phyloP scores from a whole-genome alignment of 1,140 invertebrate species.

The Wasmannia auropunctata region DNA sequence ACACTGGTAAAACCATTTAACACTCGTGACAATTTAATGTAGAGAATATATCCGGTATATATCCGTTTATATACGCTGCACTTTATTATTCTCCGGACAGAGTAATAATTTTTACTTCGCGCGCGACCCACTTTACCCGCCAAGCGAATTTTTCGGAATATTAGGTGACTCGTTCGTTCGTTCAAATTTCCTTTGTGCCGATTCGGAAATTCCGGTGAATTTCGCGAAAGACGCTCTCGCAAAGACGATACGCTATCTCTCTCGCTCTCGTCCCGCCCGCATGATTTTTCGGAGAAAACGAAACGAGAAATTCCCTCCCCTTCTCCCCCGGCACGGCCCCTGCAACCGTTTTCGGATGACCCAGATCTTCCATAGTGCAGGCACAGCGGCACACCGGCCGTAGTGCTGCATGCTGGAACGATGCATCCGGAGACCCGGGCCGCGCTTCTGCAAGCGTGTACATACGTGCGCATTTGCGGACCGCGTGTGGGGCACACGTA shows the following conservation, averaged over 20 bases:
- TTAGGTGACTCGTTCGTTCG: not conserved
- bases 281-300: constrained; percentile 28
- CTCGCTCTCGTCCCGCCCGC: not conserved
- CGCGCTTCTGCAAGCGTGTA: constrained; percentile 1
- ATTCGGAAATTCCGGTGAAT: not conserved
- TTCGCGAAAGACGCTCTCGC: not conserved
- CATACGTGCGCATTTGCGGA: not conserved
- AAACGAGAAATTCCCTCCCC: constrained; percentile 37
- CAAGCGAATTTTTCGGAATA: constrained; percentile 26
- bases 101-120: constrained; percentile 47
- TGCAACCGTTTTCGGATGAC: constrained; percentile 61
- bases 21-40: constrained; percentile 54
- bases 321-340: constrained; percentile 24
- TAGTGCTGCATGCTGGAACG: constrained; percentile 51
- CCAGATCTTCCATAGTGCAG: constrained; percentile 58
- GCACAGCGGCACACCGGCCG: not conserved
- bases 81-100: constrained; percentile 45
- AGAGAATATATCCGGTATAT: constrained; percentile 31
- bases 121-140: constrained; percentile 33
- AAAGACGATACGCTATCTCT: not conserved
- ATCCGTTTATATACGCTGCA: constrained; percentile 44
- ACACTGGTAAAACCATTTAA: constrained; percentile 40
- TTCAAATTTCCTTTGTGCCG: not conserved
- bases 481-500: not conserved
- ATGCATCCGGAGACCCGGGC: constrained; percentile 42